Conservation (phyloP, 1,140 invertebrate species). For the Carcinoscorpius rotundicauda region DNA sequence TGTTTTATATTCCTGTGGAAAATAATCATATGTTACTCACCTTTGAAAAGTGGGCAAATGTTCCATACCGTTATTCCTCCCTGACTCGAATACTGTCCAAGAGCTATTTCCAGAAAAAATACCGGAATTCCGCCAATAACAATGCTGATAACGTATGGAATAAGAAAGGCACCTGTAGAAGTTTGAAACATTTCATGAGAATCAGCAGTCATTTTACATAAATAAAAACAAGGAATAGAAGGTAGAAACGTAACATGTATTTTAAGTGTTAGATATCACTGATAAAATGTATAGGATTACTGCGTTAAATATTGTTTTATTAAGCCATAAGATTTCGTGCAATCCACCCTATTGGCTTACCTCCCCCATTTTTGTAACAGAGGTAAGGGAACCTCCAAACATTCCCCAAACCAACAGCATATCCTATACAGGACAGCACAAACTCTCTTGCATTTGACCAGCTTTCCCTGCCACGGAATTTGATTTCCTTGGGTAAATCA, state of each 20-base stretch:
- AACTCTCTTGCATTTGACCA: constrained; percentile 84
- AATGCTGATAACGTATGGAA: constrained; percentile 83
- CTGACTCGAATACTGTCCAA: constrained; percentile 83
- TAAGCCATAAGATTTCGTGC: no score
- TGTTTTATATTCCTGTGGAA: no score
- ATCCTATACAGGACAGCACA: constrained; percentile 73
- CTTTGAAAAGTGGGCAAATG: constrained; percentile 93
- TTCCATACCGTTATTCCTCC: constrained; percentile 88
- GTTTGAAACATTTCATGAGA: neutral
- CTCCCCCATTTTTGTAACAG: constrained; percentile 37
- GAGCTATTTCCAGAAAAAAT: constrained; percentile 86
- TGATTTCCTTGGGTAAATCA: no score
- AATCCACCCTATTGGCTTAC: constrained; percentile 15
- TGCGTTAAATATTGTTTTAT: no score
- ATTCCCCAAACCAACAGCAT: constrained; percentile 79
- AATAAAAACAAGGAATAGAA: no score
- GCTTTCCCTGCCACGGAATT: constrained; percentile 15
- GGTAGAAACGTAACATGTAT: no score
- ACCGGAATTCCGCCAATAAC: constrained; percentile 81
- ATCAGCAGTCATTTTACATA: no score
- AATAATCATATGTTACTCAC: constrained; percentile 40
- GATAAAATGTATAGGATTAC: no score
- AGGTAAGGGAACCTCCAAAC: constrained; percentile 54
- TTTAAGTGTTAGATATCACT: no score
- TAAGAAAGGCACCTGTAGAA: constrained; percentile 75